Conservation (phyloP, 2,888 invertebrate species). For the Pristionchus fissidentatus region DNA sequence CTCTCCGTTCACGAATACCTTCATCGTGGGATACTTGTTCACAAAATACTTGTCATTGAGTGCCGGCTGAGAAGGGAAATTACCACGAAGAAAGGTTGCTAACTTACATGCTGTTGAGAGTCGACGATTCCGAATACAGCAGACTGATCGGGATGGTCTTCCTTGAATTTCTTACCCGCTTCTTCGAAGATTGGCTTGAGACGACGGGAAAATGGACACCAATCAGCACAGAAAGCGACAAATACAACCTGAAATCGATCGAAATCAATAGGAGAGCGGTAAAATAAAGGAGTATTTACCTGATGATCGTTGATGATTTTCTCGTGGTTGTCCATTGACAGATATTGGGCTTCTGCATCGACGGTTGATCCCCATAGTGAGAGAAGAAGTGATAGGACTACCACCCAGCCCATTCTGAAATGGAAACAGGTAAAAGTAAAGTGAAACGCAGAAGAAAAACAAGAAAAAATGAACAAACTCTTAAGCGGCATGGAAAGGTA, state of each 20-base stretch:
- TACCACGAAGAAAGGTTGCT: background rate
- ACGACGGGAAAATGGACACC: constrained; percentile 98
- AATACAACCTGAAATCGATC: constrained; percentile 85
- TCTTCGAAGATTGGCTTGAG: constrained; percentile 96
- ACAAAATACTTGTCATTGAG: constrained; percentile 95
- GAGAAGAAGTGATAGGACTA: constrained; percentile 39
- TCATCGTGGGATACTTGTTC: constrained; percentile 96
- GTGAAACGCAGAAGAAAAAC: background rate
- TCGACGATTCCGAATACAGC: constrained; percentile 74
- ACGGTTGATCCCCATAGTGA: constrained; percentile 44
- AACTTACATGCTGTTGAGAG: constrained; percentile 65
- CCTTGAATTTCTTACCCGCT: constrained; percentile 83
- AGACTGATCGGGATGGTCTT: constrained; percentile 59
- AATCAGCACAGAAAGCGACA: constrained; percentile 98
- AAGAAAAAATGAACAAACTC: background rate
- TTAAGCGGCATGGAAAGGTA: background rate
- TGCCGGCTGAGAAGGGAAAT: constrained; percentile 75
- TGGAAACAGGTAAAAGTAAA: background rate
- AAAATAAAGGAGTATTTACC: constrained; percentile 52
- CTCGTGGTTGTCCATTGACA: constrained; percentile 70
- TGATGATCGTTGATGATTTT: constrained; percentile 67
- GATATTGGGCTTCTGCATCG: constrained; percentile 55
- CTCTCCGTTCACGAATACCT: constrained; percentile 83
- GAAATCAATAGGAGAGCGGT: background rate
- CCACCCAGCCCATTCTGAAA: constrained; percentile 6